A percentile compares a stretch with the other conserved stretches of the same genome.
phyloP scores from a whole-genome alignment of 2,888 invertebrate species.

The Argyresthia albistria region DNA sequence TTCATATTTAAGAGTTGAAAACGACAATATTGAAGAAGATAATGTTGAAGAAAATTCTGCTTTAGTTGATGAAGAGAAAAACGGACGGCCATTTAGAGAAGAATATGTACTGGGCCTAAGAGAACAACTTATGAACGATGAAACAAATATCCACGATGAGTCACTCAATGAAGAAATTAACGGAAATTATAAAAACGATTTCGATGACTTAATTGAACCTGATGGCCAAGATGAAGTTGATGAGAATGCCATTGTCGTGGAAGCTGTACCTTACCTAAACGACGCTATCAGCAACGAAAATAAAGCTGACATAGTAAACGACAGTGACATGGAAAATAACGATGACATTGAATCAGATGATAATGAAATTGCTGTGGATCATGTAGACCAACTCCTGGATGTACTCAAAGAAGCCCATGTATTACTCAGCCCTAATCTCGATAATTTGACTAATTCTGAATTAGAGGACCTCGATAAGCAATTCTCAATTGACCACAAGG shows the following conservation, averaged over 20 bases:
- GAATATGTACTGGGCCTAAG: conserved; percentile 9
- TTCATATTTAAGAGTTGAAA: neutral
- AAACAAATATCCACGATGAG: no score
- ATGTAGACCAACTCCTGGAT: neutral
- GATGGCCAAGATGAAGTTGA: no score
- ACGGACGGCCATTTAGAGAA: neutral
- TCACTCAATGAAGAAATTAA: no score
- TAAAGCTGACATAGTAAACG: conserved; percentile 5
- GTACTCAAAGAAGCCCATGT: conserved; percentile 17
- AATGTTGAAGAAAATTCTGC: conserved; percentile 5
- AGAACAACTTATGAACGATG: conserved; percentile 1
- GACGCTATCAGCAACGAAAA: conserved; percentile 26
- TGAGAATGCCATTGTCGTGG: neutral
- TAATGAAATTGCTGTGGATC: neutral
- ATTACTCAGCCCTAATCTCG: conserved; percentile 16
- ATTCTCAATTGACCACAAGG: conserved; percentile 22
- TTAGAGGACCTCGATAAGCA: conserved; percentile 26
- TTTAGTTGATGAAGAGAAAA: conserved; percentile 6
- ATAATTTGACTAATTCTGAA: conserved; percentile 11
- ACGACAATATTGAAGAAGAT: conserved; percentile 9
- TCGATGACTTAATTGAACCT: no score
- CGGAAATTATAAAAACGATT: no score
- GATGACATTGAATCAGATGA: conserved; percentile 3
- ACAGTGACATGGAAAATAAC: conserved; percentile 7
- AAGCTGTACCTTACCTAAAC: conserved; percentile 21